A percentile compares a stretch with the other conserved stretches of the same genome.
Conservation (phyloP, 2,888 invertebrate species). For the Glaucopsyche alexis region DNA sequence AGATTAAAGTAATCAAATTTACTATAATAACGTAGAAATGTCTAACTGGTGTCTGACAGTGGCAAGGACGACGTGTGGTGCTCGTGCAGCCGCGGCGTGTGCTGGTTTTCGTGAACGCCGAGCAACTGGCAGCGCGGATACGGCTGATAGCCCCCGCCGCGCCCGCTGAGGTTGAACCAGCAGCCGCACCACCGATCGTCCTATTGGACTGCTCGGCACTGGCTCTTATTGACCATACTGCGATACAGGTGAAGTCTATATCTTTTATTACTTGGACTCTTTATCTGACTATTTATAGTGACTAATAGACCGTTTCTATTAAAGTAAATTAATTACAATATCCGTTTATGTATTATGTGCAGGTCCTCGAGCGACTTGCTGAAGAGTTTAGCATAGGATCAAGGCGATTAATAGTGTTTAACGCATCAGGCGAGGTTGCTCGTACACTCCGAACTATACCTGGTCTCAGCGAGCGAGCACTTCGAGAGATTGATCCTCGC, state of each 20-base stretch:
- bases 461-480: constrained; percentile 48
- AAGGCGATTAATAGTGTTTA: constrained; percentile 74
- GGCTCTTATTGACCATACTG: constrained; percentile 82
- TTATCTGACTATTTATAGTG: no score
- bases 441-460: constrained; percentile 44
- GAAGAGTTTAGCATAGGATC: constrained; percentile 74
- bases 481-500: constrained; percentile 35
- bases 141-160: constrained; percentile 36
- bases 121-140: constrained; percentile 41
- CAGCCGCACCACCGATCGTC: constrained; percentile 49
- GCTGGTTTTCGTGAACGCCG: constrained; percentile 83
- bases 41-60: constrained; percentile 18
- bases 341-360: constrained; percentile 35
- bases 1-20: not conserved
- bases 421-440: constrained; percentile 51
- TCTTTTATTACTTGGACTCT: no score
- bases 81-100: constrained; percentile 58
- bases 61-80: constrained; percentile 47
- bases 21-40: not conserved
- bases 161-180: constrained; percentile 69
- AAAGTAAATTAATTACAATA: not conserved
- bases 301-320: no score
- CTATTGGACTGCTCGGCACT: constrained; percentile 58
- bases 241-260: constrained; percentile 71
- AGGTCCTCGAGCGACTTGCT: constrained; percentile 81